phyloP scores from a whole-genome alignment of 2,797 vertebrate genomes.

The Darevskia nairensis region DNA sequence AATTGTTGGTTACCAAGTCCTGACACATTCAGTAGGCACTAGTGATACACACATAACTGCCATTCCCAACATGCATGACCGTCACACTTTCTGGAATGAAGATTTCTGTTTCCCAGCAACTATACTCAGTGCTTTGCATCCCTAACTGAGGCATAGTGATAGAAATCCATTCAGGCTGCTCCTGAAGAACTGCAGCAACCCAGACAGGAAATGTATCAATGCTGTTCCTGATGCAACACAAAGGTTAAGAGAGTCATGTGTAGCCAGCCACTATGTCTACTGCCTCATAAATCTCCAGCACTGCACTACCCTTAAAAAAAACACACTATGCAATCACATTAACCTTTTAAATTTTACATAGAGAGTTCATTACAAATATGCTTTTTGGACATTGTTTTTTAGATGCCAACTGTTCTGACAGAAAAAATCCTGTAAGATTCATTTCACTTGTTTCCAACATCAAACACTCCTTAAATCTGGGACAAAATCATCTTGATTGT shows the following conservation, averaged over 20 bases:
- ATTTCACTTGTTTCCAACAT: neutral
- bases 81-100: neutral
- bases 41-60: neutral
- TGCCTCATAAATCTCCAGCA: neutral
- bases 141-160: neutral
- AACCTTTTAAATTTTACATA: neutral
- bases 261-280: neutral
- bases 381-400: neutral
- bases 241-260: neutral
- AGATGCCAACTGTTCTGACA: neutral
- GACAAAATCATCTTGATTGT: neutral
- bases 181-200: accelerated
- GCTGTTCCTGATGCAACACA: neutral
- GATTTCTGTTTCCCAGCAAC: neutral
- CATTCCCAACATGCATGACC: neutral
- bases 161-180: neutral
- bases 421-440: neutral
- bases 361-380: neutral
- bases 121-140: neutral
- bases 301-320: accelerated
- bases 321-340: neutral
- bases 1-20: no score
- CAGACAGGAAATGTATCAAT: neutral
- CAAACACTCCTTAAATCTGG: neutral
- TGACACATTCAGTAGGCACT: neutral